Base-by-base conservation (phyloP, 2,888 invertebrate genomes). In the Caenorhabditis afra region DNA sequence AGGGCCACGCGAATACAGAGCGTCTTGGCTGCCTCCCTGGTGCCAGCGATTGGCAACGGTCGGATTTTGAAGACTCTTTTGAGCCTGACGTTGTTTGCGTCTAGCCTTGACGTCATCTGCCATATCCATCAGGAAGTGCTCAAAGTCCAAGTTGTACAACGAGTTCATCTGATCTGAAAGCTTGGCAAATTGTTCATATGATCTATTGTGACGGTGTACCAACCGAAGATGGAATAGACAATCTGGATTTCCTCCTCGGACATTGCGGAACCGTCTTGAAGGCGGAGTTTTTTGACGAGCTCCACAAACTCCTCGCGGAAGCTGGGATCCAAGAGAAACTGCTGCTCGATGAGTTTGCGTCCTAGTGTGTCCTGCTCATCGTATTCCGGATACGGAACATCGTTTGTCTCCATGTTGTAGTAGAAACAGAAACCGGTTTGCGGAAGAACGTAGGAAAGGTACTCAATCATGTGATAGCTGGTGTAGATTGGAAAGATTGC, bases 131-230 rank as follows among this genome's bases (percentile, higher is more conserved):
- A 59, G 23, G 16, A 29, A 45, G 16, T 45, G n/a, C 29, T 68
- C 68, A 10, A 68, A 59, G 20, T 68, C 23, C 12, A 23, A 18
- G 37, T 59, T 45, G 52, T 59, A 68, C 16, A 68, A 20, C 5
- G 58, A 59, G n/a, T 59, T 59, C 68, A 68, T 68, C 16, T 59
- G 39, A n/a, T 29, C 68, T 68, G 45, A 44, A 68, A 68, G 22
- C 11, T 53, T 2, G 16, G 10, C 14, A 20, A 23, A 1, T 18
- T 1, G 18, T 20, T 5, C 3, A 29, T 3, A 37, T n/a, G 16
- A 3, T 55, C 37, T n/a, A n/a, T 3, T 12, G n/a, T 41, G 22
- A 16, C 18, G 12, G 10, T 39, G 1, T 4, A 1, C 49, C 12
- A 20, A 62, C 64, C 64, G 23, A 52, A 64, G 0, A 64, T 41